Percentiles rank a stretch among this genome's conserved stretches.
These are phyloP conservation scores for Cassiopea andromeda DNA, from an alignment of 30 jellyfish, hydroid and myxozoan genomes.

Conservation along the genomic window DNA sequence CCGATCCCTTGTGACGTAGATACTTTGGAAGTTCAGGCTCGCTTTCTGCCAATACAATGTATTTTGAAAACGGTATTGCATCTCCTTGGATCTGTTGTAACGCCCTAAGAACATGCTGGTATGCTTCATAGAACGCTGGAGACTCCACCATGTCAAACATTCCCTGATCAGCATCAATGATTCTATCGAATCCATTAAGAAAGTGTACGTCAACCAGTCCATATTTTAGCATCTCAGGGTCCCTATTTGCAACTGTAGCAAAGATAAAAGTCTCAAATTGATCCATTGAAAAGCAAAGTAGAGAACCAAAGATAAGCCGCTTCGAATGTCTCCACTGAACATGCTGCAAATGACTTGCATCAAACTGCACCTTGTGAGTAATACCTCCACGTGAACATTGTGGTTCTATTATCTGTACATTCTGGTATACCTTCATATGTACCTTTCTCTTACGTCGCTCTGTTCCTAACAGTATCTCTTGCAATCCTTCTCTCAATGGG, in stretches of 20 bases:
- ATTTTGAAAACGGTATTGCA: constrained; percentile 47
- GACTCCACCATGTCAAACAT: constrained; percentile 74
- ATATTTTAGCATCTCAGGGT: constrained; percentile 5
- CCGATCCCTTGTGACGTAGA: constrained; percentile 1
- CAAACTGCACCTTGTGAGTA: constrained; percentile 52
- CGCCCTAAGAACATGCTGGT: constrained; percentile 68
- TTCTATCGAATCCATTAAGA: background rate
- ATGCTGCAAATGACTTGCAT: constrained; percentile 11
- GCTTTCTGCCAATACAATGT: constrained; percentile 36
- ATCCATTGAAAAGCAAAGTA: constrained; percentile 71
- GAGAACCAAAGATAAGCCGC: constrained; percentile 72
- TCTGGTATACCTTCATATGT: constrained; percentile 30
- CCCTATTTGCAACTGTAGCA: constrained; percentile 76
- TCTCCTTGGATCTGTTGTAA: constrained; percentile 36
- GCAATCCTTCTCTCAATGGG: constrained; percentile 75
- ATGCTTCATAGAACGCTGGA: constrained; percentile 83
- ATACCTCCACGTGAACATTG: constrained; percentile 54
- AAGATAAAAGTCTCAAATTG: constrained; percentile 54
- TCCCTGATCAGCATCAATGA: background rate
- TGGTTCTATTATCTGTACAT: constrained; percentile 44
- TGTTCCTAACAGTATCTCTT: background rate
- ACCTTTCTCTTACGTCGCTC: constrained; percentile 32
- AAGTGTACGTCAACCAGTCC: constrained; percentile 68
- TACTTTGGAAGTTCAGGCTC: constrained; percentile 44
- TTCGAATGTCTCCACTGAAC: constrained; percentile 66